Conservation (phyloP, 1,140 invertebrate species). For the Bombus soroeensis region DNA sequence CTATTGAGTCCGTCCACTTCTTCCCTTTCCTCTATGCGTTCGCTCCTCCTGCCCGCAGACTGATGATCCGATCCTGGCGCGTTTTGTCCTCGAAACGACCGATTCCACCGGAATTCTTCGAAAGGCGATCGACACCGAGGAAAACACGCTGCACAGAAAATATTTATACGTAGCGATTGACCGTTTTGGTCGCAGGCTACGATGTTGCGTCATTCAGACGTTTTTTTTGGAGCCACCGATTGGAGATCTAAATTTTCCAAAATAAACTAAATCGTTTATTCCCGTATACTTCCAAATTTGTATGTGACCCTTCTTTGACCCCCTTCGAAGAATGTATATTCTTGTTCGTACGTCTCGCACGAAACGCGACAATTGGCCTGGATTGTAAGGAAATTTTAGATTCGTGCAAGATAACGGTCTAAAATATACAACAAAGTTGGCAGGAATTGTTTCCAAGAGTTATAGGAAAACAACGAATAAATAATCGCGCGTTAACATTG, state of each 20-base stretch:
- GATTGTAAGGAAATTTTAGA: background rate
- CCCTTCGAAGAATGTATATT: background rate
- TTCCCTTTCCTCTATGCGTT: conserved; percentile 29
- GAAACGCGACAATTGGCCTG: background rate
- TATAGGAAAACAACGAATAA: too few relatives aligned
- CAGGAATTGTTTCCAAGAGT: too few relatives aligned
- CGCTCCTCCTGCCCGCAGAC: background rate
- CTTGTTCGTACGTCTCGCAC: too few relatives aligned
- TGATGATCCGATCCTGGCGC: conserved; percentile 13
- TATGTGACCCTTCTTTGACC: background rate
- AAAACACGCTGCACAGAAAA: background rate
- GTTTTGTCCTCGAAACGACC: conserved; percentile 22
- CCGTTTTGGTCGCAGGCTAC: background rate
- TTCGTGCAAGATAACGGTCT: background rate
- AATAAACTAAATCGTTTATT: background rate
- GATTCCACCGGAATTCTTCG: conserved; percentile 17
- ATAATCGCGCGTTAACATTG: background rate
- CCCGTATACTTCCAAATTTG: background rate
- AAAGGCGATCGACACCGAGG: background rate
- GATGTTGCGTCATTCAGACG: background rate
- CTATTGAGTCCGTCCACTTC: conserved; percentile 64
- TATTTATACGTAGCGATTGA: background rate
- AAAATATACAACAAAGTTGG: too few relatives aligned
- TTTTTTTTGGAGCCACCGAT: background rate
- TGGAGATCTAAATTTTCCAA: background rate